Evolutionary conservation across 2,888 invertebrate genomes (phyloP).

Genomic region (Matsumyia berberina): DNA sequence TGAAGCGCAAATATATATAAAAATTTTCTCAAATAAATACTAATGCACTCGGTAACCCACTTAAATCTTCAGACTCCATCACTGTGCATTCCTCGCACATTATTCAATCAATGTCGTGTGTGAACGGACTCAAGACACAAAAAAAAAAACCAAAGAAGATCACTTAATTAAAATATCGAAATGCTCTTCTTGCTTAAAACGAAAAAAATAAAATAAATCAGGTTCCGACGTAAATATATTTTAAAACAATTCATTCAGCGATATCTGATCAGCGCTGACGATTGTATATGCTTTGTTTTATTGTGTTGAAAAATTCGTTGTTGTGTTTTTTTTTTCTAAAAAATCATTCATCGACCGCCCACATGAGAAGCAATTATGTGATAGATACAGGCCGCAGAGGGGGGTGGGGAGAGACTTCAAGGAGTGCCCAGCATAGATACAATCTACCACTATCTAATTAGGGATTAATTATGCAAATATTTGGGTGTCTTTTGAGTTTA

Average conservation of each 20-base stretch:
- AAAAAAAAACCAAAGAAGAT: constrained; percentile 4
- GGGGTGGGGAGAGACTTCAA: neutral
- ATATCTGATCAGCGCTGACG: constrained; percentile 53
- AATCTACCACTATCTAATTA: constrained; percentile 70
- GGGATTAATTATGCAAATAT: constrained; percentile 76
- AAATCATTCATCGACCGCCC: constrained; percentile 50
- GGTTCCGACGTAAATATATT: constrained; percentile 43
- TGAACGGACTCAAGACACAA: neutral
- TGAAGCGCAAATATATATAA: constrained; percentile 33
- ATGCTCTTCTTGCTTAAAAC: constrained; percentile 2
- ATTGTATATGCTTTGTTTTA: constrained; percentile 39
- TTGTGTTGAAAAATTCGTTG: constrained; percentile 31
- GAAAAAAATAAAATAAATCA: constrained; percentile 19
- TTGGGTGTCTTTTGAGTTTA: constrained; percentile 50
- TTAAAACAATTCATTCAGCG: constrained; percentile 67
- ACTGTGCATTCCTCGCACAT: constrained; percentile 45
- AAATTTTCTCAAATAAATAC: constrained; percentile 4
- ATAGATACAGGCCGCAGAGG: neutral
- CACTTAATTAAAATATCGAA: constrained; percentile 35
- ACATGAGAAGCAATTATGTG: constrained; percentile 57
- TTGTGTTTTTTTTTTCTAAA: constrained; percentile 14
- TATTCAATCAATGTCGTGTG: constrained; percentile 37
- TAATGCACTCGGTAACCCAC: neutral
- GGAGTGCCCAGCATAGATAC: constrained; percentile 38
- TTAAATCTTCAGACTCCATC: constrained; percentile 18